phyloP scores from a whole-genome alignment of 1,140 invertebrate species.

The Gryllus bimaculatus region DNA sequence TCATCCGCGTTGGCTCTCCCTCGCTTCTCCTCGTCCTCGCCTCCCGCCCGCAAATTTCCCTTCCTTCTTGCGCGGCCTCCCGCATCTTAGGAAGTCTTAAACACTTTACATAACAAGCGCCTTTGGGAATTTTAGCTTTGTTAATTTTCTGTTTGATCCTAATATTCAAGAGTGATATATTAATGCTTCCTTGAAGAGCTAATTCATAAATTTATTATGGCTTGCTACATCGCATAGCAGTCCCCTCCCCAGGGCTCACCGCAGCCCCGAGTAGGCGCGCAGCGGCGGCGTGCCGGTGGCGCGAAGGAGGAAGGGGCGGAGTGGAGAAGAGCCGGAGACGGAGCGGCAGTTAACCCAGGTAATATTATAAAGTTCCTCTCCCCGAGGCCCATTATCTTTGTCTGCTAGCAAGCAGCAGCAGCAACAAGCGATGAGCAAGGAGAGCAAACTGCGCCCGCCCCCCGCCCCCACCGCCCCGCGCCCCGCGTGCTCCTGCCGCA shows the following conservation, averaged over 20 bases:
- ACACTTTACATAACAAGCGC: constrained; percentile 22
- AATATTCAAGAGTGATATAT: constrained; percentile 22
- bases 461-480: too few species aligned
- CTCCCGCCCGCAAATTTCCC: not conserved
- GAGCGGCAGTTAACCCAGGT: not conserved
- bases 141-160: constrained; percentile 24
- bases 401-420: constrained; percentile 1
- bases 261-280: not conserved
- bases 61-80: not conserved
- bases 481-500: not conserved
- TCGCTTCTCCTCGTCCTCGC: not conserved
- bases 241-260: not conserved
- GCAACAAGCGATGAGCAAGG: constrained; percentile 5
- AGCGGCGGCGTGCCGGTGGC: not conserved
- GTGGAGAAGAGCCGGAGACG: not conserved
- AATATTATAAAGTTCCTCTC: constrained; percentile 14
- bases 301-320: not conserved
- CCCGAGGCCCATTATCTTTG: not conserved
- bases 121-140: constrained; percentile 23
- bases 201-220: constrained; percentile 22
- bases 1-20: not conserved
- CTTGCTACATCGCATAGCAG: constrained; percentile 15
- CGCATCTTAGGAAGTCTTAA: constrained; percentile 11
- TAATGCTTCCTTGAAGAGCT: constrained; percentile 22
- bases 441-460: not conserved